Percentiles rank a stretch among this genome's conserved stretches.
These are phyloP conservation scores for Philereme vetulata DNA, from an alignment of 2,888 invertebrate genomes.

Conservation along the genomic window DNA sequence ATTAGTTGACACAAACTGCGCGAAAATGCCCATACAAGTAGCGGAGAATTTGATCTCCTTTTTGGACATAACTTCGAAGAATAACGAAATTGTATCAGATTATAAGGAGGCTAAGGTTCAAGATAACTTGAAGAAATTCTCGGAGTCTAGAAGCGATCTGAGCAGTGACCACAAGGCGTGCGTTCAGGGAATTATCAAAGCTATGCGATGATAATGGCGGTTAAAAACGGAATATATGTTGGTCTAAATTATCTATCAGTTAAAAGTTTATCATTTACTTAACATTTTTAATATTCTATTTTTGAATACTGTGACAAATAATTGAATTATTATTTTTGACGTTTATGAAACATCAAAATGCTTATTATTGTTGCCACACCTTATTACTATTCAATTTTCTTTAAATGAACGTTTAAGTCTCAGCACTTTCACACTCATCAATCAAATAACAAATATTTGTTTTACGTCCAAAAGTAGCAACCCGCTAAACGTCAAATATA, in stretches of 20 bases:
- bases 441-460: too few relatives aligned
- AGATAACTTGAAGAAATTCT: constrained; percentile 62
- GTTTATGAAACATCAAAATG: too few relatives aligned
- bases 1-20: constrained; percentile 75
- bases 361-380: too few relatives aligned
- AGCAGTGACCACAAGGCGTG: constrained; percentile 57
- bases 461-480: too few relatives aligned
- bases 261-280: background rate
- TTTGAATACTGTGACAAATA: background rate
- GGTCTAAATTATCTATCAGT: constrained; percentile 6
- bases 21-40: constrained; percentile 76
- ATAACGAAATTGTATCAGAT: constrained; percentile 58
- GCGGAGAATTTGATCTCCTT: constrained; percentile 79
- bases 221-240: constrained; percentile 14
- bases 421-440: too few relatives aligned
- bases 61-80: constrained; percentile 71
- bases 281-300: constrained; percentile 6
- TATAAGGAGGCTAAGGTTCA: constrained; percentile 66
- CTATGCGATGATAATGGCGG: constrained; percentile 52
- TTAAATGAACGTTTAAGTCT: too few relatives aligned
- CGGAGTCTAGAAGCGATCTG: constrained; percentile 62
- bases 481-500: too few relatives aligned
- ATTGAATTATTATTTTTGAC: too few relatives aligned
- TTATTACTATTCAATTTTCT: too few relatives aligned
- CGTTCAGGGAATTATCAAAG: constrained; percentile 48